Conservation (phyloP, 2,888 invertebrate species). For the Tetramorium bicarinatum region DNA sequence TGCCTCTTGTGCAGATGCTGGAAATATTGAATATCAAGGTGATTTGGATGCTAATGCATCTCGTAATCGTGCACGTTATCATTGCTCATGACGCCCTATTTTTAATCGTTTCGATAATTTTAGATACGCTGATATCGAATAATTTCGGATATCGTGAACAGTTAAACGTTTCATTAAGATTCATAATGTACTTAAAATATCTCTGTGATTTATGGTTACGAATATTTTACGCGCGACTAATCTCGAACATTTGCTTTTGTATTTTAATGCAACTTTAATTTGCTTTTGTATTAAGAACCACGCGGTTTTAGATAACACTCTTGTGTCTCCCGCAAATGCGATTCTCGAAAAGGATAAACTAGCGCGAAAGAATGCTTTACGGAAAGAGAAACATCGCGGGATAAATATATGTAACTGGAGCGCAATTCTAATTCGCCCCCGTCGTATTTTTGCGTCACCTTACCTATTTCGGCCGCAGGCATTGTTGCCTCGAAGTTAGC, state of each 20-base stretch:
- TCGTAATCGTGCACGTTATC: constrained; percentile 62
- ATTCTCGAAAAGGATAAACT: constrained; percentile 30
- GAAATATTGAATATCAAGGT: constrained; percentile 66
- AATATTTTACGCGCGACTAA: neutral
- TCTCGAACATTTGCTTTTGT: neutral
- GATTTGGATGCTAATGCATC: constrained; percentile 66
- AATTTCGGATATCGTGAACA: neutral
- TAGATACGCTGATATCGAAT: neutral
- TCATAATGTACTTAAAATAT: neutral
- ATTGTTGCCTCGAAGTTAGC: constrained; percentile 46
- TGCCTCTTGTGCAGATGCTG: constrained; percentile 57
- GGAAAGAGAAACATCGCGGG: neutral
- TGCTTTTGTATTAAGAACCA: neutral
- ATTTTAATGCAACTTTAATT: constrained; percentile 19
- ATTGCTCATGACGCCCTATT: constrained; percentile 18
- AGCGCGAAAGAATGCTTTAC: constrained; percentile 39
- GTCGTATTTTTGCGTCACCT: constrained; percentile 41
- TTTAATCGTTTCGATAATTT: constrained; percentile 13
- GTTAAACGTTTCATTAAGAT: neutral
- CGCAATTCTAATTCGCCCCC: constrained; percentile 32
- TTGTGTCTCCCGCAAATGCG: neutral
- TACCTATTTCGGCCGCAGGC: constrained; percentile 8
- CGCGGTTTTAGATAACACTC: neutral
- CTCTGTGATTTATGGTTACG: neutral
- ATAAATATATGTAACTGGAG: constrained; percentile 38